Conservation (phyloP, 2,113 vertebrate species). For the Trinectes maculatus region DNA sequence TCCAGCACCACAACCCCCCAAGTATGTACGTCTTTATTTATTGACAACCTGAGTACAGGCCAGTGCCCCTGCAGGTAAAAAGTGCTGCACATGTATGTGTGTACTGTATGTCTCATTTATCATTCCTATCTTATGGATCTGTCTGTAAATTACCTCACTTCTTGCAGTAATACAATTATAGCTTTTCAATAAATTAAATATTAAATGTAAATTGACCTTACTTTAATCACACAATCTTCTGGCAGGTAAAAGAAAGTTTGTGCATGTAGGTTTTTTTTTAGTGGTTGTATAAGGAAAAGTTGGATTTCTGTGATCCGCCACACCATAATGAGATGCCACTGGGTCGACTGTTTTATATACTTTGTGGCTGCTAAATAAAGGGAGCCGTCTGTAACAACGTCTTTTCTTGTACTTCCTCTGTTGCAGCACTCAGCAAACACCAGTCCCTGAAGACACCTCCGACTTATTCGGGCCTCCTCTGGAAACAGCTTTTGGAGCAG, state of each 20-base stretch:
- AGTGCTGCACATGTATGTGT: neutral
- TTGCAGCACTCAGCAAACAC: slow-evolving; percentile 80
- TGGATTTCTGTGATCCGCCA: too few relatives aligned
- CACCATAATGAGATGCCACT: neutral
- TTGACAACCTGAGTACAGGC: neutral
- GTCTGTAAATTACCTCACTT: too few relatives aligned
- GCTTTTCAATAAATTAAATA: too few relatives aligned
- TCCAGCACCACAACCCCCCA: slow-evolving; percentile 80
- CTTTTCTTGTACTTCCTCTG: slow-evolving; percentile 6
- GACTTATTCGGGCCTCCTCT: slow-evolving; percentile 94
- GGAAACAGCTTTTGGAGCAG: slow-evolving; percentile 89
- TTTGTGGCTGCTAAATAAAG: neutral
- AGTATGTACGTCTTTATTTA: slow-evolving; percentile 73
- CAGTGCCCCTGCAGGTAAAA: too few relatives aligned
- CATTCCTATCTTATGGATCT: too few relatives aligned
- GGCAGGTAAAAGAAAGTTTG: too few relatives aligned
- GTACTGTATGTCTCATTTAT: too few relatives aligned
- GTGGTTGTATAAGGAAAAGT: too few relatives aligned
- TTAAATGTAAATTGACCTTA: too few relatives aligned
- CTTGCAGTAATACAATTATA: too few relatives aligned
- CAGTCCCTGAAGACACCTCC: slow-evolving; percentile 81
- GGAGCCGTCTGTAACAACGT: neutral
- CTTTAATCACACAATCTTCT: too few relatives aligned
- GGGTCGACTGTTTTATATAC: neutral
- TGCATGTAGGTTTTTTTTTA: too few relatives aligned